These are phyloP conservation scores for Pachyramphus minor DNA, from an alignment of 2,113 vertebrate species.

Conservation along the genomic window DNA sequence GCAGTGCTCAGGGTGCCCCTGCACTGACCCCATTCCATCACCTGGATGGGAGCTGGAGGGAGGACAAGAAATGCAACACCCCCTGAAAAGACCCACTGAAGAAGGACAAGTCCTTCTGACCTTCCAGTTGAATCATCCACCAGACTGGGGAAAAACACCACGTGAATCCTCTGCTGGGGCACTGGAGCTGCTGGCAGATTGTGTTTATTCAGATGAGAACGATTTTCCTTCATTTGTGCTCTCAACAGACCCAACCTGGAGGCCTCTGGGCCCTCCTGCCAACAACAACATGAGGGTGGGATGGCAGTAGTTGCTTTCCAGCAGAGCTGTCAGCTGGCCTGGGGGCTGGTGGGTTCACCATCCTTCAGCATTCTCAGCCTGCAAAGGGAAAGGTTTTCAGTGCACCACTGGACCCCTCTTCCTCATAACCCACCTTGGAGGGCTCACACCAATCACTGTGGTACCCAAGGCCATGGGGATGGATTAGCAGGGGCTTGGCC, in stretches of 20 bases:
- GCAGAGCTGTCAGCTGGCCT: slow-evolving; percentile 29
- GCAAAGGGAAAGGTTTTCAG: background rate
- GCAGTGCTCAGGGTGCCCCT: background rate
- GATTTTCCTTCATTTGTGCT: slow-evolving; percentile 65
- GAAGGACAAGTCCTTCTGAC: background rate
- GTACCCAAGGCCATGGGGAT: accelerated
- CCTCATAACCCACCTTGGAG: background rate
- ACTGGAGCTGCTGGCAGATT: slow-evolving; percentile 27
- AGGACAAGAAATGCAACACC: background rate
- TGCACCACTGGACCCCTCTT: accelerated
- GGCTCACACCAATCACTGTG: accelerated
- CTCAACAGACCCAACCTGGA: slow-evolving; percentile 53
- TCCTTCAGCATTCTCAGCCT: background rate
- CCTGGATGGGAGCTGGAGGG: background rate
- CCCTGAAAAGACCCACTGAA: background rate
- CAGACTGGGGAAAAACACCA: background rate
- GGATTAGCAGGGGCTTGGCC: background rate
- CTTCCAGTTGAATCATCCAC: background rate
- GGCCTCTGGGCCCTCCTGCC: slow-evolving; percentile 24
- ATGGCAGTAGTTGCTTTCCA: background rate
- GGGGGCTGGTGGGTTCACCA: slow-evolving; percentile 3
- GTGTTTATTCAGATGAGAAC: slow-evolving; percentile 74
- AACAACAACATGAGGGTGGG: slow-evolving; percentile 60
- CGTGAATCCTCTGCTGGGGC: background rate
- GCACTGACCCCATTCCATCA: background rate